phyloP scores from a whole-genome alignment of 2,113 vertebrate species.

The Pelvicachromis taeniatus region DNA sequence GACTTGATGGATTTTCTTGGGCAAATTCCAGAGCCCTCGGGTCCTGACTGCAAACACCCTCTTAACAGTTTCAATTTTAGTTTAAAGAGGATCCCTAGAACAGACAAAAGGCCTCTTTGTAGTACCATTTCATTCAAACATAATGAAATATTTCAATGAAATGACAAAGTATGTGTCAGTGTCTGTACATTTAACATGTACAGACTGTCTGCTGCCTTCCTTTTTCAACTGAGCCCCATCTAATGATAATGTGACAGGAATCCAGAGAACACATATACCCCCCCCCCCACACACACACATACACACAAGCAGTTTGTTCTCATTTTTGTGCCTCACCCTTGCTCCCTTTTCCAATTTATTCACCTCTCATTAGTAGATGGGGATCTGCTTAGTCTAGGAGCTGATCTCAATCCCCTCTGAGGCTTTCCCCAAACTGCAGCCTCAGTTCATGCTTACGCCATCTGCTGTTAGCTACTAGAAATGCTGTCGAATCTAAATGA shows the following conservation, averaged over 20 bases:
- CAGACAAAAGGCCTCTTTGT: not conserved
- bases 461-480: not conserved
- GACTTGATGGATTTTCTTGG: not conserved
- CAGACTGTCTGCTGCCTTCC: not conserved
- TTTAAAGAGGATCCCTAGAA: not conserved
- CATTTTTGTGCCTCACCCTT: not conserved
- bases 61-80: not conserved
- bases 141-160: not conserved
- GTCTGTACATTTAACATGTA: not conserved
- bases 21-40: not conserved
- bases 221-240: not conserved
- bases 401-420: not conserved
- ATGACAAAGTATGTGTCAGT: not conserved
- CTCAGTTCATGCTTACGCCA: not conserved
- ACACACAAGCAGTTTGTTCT: not conserved
- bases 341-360: not conserved
- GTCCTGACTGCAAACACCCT: not conserved
- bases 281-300: fast-evolving
- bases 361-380: not conserved
- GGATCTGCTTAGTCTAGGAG: not conserved
- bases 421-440: not conserved
- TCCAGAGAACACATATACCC: fast-evolving
- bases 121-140: not conserved
- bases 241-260: not conserved
- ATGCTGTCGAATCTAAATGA: not conserved